Conservation (phyloP, 2,888 invertebrate genomes). For the Torymus texanus region DNA sequence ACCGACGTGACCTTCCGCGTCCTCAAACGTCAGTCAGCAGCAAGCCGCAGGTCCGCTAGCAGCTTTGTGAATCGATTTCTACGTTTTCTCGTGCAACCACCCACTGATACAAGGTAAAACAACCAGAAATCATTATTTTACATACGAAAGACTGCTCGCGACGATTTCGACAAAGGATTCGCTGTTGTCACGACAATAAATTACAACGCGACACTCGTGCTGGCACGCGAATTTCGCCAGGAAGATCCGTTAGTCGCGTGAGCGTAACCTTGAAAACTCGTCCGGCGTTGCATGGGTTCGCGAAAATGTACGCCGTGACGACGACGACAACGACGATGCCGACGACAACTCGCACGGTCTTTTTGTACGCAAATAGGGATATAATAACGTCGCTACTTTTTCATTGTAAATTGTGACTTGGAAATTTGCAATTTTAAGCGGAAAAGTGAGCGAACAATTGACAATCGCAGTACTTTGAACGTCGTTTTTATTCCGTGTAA, state of each 20-base stretch:
- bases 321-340: no score
- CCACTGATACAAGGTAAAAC: constrained; percentile 47
- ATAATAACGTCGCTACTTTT: no score
- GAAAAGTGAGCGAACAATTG: no score
- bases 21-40: constrained; percentile 65
- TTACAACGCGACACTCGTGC: background rate
- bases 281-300: background rate
- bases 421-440: no score
- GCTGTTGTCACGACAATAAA: no score
- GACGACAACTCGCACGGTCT: no score
- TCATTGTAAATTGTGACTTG: no score
- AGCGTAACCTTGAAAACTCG: constrained; percentile 38
- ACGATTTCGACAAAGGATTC: no score
- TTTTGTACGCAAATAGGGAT: background rate
- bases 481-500: constrained; percentile 20
- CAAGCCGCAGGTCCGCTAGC: constrained; percentile 52
- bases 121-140: constrained; percentile 27
- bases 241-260: background rate
- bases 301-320: background rate
- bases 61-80: constrained; percentile 30
- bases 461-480: no score
- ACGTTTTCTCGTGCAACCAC: constrained; percentile 27
- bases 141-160: no score
- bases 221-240: constrained; percentile 18
- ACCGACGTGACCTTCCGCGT: constrained; percentile 64